Percentiles rank a stretch among this genome's conserved stretches.
Conservation (phyloP, 2,888 invertebrate genomes). For the Icerya purchasi region DNA sequence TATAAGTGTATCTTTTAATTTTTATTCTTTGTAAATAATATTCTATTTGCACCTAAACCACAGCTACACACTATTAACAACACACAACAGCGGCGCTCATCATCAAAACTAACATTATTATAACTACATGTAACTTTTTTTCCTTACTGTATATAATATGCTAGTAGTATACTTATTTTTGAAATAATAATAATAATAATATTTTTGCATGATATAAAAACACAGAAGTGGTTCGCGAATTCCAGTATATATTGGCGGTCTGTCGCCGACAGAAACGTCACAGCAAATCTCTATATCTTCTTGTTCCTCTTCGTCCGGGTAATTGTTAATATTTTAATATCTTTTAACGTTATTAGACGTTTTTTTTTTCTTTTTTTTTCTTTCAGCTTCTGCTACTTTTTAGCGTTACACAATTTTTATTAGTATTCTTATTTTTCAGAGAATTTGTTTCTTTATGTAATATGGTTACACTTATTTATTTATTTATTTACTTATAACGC, state of each 20-base stretch:
- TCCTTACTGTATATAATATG: no score
- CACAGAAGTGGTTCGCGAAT: slow-evolving; percentile 45
- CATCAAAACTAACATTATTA: no score
- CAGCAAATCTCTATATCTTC: slow-evolving; percentile 26
- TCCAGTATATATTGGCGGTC: slow-evolving; percentile 45
- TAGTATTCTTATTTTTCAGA: no score
- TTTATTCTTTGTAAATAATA: no score
- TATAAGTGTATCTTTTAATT: no score
- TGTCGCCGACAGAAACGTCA: slow-evolving; percentile 33
- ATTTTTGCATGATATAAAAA: slow-evolving; percentile 26
- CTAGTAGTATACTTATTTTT: neutral
- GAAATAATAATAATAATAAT: slow-evolving; percentile 21
- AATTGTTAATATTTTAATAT: no score
- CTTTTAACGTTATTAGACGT: slow-evolving; percentile 8
- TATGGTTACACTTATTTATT: no score
- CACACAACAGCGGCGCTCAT: no score
- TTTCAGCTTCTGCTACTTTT: slow-evolving; percentile 16
- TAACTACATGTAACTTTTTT: no score
- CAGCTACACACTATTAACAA: no score
- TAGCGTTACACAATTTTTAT: slow-evolving; percentile 12
- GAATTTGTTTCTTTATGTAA: no score
- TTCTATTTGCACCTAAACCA: no score
- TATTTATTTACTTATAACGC: neutral
- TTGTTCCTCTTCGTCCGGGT: slow-evolving; percentile 13
- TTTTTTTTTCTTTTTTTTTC: slow-evolving; percentile 16